Evolutionary conservation across 2,797 vertebrate genomes (phyloP), one percentile per base, ranked within the genome.

Genomic region (Catostomus latipinnis): DNA sequence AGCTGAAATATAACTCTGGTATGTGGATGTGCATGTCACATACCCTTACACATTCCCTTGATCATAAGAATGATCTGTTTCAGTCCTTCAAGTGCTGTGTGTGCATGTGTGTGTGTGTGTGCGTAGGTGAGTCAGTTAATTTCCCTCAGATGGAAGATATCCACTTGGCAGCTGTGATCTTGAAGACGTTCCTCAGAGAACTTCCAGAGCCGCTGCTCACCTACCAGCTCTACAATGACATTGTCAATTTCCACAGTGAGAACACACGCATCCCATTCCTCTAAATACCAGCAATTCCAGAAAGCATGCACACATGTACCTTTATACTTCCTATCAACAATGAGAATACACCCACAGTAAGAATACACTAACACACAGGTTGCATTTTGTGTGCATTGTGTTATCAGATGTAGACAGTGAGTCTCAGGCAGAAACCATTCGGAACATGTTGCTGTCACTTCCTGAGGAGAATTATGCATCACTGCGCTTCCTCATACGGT

Each of bases 1-100:
- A 98, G 88, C 95, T 95, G 82, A 96, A 94, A 82, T 99, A 99
- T 87, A 99, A 99, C 90, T 96, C 94, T 58, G 98, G 98, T 99
- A 34, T 34, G 34, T 34, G 34, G 34, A 34, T 34, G 4, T 34
- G 34, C 34, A 34, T 34, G 34, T 34, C 34, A 34, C 34, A 34
- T 34, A 34, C 34, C 34, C 34, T 34, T 34, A 34, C 34, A 34
- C 34, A 34, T 34, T 22, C 22, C 22, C 22, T 22, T 22, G 22
- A 22, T 22, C 22, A 22, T 22, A 22, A 22, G 22, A 22, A 22
- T 22, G 22, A 22, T 22, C 22, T 1, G 22, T 22, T 34, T 34
- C 34, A 34, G 34, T 34, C 34, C 34, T 34, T 3, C 34, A 34
- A 34, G 34, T 34, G 34, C 34, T 3, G 34, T 34, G 2, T 3